Base-by-base conservation (phyloP, 2,888 invertebrate species). In the Synanthedon tipuliformis region DNA sequence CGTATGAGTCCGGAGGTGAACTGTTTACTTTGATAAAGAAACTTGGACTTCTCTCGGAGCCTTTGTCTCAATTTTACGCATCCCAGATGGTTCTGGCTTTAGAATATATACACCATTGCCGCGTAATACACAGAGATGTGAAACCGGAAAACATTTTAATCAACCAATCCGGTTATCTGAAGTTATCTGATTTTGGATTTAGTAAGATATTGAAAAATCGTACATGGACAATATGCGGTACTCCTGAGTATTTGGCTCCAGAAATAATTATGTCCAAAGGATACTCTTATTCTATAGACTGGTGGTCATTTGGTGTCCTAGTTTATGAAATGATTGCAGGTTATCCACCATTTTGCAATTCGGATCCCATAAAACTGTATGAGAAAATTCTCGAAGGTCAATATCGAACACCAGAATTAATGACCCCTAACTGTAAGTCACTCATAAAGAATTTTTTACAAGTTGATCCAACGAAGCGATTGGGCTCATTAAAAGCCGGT, bases 221-320 rank as follows among this genome's bases (percentile, higher is more conserved):
- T 61, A 97, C 98, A 0, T 95, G 95, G 92, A 97, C 96, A 0
- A 76, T 98, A 53, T 98, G 98, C 73, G 98, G 97, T 0, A 99
- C 98, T 0, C 98, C 98, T 0, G 98, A 98, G 78, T 99, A 99
- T 80, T 83, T 99, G 56, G 98, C 98, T 0, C 96, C 96, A 1
- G 98, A 98, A 82, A 91, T 94, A 18, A 95, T 97, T 60, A 88
- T 95, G 60, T 93, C 93, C 41, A 95, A 95, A 76, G 97, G 97
- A 0, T 98, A 98, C 80, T 93, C 95, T 41, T 93, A 91, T 66
- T 92, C 95, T 0, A 97, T 96, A 0, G 98, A 98, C 71, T 98
- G 97, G 96, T 98, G 98, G 98, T 92, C 97, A 0, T 89, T 95
- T 50, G 98, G 95, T 0, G 90, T 97, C 1, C 84, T 97, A 8